Evolutionary conservation across 2,113 vertebrate species (phyloP).

Genomic region (Phoenicopterus ruber): DNA sequence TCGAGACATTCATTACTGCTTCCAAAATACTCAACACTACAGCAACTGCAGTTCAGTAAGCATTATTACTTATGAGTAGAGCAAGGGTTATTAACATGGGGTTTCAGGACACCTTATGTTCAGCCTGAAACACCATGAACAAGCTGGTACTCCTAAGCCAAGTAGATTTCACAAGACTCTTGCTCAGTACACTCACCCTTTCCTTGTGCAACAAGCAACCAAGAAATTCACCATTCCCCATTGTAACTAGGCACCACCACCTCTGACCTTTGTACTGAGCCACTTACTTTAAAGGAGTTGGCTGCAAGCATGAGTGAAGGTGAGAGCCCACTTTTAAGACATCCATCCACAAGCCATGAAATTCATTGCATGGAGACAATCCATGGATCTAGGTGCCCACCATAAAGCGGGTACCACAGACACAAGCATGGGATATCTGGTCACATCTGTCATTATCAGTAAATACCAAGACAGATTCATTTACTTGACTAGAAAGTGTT

Average conservation of each 20-base stretch:
- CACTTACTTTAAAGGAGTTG: background rate
- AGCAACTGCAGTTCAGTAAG: background rate
- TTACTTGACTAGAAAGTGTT: background rate
- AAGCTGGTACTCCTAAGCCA: background rate
- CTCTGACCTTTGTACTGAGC: background rate
- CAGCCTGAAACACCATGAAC: background rate
- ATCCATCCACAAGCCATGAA: background rate
- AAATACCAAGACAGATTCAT: background rate
- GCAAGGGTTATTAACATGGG: background rate
- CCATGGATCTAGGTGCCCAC: background rate
- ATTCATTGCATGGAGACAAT: background rate
- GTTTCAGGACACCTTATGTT: background rate
- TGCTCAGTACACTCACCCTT: background rate
- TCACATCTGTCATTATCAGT: background rate
- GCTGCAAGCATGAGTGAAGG: background rate
- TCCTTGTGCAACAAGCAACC: background rate
- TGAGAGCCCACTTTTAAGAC: background rate
- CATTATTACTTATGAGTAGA: background rate
- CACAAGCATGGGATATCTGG: background rate
- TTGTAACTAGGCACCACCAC: too few relatives aligned
- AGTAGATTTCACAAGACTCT: background rate
- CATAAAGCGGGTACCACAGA: background rate
- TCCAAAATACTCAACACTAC: background rate
- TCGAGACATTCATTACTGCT: background rate
- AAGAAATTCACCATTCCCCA: background rate